Conservation (phyloP, 2,113 vertebrate genomes). For the Actenoides hombroni region DNA sequence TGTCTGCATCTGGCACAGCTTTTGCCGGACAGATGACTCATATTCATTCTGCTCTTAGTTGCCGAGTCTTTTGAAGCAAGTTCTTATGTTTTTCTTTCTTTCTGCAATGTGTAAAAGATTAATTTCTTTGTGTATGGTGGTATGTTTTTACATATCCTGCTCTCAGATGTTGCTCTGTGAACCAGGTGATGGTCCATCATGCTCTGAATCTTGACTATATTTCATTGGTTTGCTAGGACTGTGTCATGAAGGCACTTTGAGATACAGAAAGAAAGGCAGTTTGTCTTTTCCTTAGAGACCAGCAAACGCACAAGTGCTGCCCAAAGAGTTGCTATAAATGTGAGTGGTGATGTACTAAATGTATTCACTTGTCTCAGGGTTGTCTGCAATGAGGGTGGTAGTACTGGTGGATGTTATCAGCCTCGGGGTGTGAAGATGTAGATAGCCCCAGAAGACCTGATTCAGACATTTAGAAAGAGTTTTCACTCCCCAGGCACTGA, state of each 20-base stretch:
- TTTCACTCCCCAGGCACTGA: not conserved
- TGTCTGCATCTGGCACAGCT: slow-evolving; percentile 18
- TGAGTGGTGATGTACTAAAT: not conserved
- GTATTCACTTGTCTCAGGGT: not conserved
- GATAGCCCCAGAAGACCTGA: not conserved
- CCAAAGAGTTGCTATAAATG: not conserved
- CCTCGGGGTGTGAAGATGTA: not conserved
- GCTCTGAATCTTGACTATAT: not conserved
- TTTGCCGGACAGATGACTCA: slow-evolving; percentile 51
- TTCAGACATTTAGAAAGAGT: not conserved
- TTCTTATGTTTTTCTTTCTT: not conserved
- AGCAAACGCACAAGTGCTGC: not conserved
- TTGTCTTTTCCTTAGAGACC: not conserved
- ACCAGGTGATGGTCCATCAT: not conserved
- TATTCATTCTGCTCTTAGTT: slow-evolving; percentile 6
- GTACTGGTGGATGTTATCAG: not conserved
- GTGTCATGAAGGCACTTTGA: not conserved
- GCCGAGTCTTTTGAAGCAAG: not conserved
- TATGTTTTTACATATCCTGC: not conserved
- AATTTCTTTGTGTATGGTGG: not conserved
- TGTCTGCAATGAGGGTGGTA: not conserved
- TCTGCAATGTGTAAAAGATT: not conserved
- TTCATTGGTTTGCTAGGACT: not conserved
- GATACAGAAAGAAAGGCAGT: not conserved
- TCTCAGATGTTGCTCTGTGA: not conserved